Base-by-base conservation (phyloP, 2,888 invertebrate genomes). In the Drosophila rellima region DNA sequence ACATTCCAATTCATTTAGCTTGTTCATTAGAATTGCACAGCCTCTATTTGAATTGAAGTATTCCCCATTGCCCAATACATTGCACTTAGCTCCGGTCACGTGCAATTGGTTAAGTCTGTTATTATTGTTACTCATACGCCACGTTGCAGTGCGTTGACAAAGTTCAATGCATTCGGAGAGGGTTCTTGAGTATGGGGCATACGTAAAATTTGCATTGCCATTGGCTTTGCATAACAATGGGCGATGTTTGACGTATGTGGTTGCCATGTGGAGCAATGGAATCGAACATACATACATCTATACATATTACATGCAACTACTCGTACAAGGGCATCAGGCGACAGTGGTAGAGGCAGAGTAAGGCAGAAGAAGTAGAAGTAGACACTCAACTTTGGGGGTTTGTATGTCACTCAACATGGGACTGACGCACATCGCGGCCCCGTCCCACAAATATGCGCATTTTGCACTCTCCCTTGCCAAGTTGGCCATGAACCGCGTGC, bases 121-220 rank as follows among this genome's bases (percentile, higher is more conserved):
- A 17, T 56, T 29, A 56, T 75, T 70, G 67, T 82, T 85, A 85
- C 80, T 66, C 74, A 88, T 82, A 74, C 78, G 82, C 82, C 82
- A 88, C 86, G 88, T 88, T 82, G 88, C 57, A 75, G 33, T 45
- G 45, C 67, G 62, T 64, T 55, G 44, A 11, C 23, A 37, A 37
- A 63, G 88, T 82, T 82, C 82, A 82, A 85, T 80, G 82, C 83
- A 82, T 88, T 88, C 66, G 15, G 56, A 56, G 79, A 78, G 77
- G 66, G 62, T 68, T 70, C 61, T 56, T 76, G 56, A 54, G 64
- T 63, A 42, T 64, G 72, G 57, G 57, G 45, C 57, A n/a, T 61
- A 54, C 37, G 39, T 42, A 15, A 40, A 59, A 77, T 79, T 78
- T 64, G 62, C 80, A 82, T 85, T 74, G 66, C 69, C 76, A 79